Evolutionary conservation across 2,113 vertebrate genomes (phyloP).

Genomic region (Polypterus senegalus): DNA sequence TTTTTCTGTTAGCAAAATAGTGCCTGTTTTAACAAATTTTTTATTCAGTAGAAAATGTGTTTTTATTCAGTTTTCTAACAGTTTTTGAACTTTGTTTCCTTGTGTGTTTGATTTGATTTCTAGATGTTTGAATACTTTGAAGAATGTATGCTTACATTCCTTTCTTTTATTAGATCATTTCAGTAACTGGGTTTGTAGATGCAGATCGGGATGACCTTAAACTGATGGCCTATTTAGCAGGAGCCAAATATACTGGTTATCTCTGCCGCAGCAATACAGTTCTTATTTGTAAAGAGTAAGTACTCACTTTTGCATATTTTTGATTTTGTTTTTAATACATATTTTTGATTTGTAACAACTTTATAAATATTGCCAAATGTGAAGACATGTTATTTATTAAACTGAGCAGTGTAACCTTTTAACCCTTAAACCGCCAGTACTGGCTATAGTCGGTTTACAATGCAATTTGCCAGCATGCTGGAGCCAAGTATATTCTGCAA

Average conservation of each 20-base stretch:
- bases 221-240: conserved; percentile 84
- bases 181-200: conserved; percentile 88
- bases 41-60: too few species aligned
- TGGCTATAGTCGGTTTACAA: too few species aligned
- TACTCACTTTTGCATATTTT: not conserved
- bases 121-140: not conserved
- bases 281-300: conserved; percentile 95
- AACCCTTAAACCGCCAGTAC: too few species aligned
- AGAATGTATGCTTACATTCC: too few species aligned
- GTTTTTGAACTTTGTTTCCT: not conserved
- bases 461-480: too few species aligned
- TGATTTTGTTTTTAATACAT: not conserved
- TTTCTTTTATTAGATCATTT: conserved; percentile 65
- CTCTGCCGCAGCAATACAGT: conserved; percentile 89
- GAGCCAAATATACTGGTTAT: conserved; percentile 88
- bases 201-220: conserved; percentile 90
- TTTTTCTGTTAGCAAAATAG: too few species aligned
- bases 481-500: too few species aligned
- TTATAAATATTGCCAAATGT: too few species aligned
- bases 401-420: too few species aligned
- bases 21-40: too few species aligned
- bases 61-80: not conserved
- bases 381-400: too few species aligned
- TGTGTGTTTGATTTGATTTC: not conserved
- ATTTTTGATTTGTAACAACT: too few species aligned